phyloP scores from a whole-genome alignment of 2,888 invertebrate species.

The Strigamia crassipes region DNA sequence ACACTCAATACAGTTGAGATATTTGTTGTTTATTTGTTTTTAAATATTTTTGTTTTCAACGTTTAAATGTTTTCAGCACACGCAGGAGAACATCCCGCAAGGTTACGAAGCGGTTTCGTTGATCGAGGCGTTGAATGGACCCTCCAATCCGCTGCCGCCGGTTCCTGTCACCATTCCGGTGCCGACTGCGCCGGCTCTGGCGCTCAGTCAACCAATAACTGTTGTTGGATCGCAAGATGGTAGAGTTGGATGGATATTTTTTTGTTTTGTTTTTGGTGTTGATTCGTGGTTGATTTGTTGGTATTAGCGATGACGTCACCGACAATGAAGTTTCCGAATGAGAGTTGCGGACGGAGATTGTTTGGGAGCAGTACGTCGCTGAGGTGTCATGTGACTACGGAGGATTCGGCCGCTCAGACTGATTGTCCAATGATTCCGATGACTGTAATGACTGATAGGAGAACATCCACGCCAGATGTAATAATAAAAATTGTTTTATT shows the following conservation, averaged over 20 bases:
- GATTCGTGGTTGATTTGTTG: too few relatives aligned
- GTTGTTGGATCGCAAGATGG: conserved; percentile 47
- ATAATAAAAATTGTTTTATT: background rate
- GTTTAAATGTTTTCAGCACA: conserved; percentile 46
- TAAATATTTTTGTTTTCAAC: conserved; percentile 42
- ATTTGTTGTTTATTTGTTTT: too few relatives aligned
- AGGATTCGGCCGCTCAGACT: conserved; percentile 50
- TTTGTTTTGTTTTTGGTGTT: conserved; percentile 1
- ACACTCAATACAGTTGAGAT: conserved; percentile 28
- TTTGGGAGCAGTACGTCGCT: conserved; percentile 50
- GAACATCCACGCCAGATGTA: background rate
- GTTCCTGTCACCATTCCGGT: background rate
- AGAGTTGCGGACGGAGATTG: background rate
- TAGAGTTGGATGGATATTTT: too few relatives aligned
- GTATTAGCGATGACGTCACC: conserved; percentile 25
- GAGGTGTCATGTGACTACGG: conserved; percentile 47
- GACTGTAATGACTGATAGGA: conserved; percentile 30
- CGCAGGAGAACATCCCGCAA: conserved; percentile 78
- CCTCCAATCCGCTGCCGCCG: conserved; percentile 60
- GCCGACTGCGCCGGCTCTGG: background rate
- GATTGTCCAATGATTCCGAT: conserved; percentile 48
- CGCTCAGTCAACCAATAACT: conserved; percentile 2
- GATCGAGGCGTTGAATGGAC: conserved; percentile 94
- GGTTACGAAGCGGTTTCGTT: conserved; percentile 93
- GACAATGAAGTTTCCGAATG: background rate